Evolutionary conservation across 2,888 invertebrate species (phyloP).

Genomic region (Microdon myrmicae): DNA sequence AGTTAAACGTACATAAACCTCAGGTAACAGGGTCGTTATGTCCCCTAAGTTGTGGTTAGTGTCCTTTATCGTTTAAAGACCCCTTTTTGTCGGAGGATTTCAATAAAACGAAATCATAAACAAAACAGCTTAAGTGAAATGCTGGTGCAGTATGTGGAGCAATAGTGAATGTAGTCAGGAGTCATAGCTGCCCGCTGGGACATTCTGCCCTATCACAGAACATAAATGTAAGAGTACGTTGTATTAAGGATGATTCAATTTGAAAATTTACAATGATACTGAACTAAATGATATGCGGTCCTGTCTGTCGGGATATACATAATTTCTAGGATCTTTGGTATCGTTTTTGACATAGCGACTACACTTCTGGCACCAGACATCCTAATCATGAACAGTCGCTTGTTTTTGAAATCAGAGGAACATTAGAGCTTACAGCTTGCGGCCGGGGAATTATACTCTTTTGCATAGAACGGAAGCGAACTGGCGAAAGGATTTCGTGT

Average conservation of each 20-base stretch:
- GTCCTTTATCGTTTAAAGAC: slow-evolving; percentile 20
- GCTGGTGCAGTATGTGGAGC: slow-evolving; percentile 20
- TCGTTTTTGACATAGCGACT: slow-evolving; percentile 47
- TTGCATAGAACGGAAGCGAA: neutral
- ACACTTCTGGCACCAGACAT: slow-evolving; percentile 49
- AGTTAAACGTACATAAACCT: too few species aligned
- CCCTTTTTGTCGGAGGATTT: slow-evolving; percentile 31
- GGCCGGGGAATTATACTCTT: slow-evolving; percentile 16
- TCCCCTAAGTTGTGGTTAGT: neutral
- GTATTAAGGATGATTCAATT: too few species aligned
- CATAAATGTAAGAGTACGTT: too few species aligned
- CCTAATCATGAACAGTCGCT: slow-evolving; percentile 30
- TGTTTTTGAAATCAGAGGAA: slow-evolving; percentile 6
- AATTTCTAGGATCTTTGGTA: slow-evolving; percentile 26
- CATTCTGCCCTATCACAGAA: too few species aligned
- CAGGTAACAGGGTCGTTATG: too few species aligned
- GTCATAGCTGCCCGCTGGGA: too few species aligned
- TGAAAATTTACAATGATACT: slow-evolving; percentile 41
- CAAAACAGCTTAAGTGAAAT: slow-evolving; percentile 45
- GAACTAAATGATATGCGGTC: slow-evolving; percentile 39
- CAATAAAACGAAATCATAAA: slow-evolving; percentile 49
- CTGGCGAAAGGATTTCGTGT: slow-evolving; percentile 25
- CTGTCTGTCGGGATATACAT: too few species aligned
- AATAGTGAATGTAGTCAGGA: too few species aligned
- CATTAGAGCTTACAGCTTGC: slow-evolving; percentile 28